phyloP scores from a whole-genome alignment of 2,888 invertebrate genomes.

The Deilephila porcellus region DNA sequence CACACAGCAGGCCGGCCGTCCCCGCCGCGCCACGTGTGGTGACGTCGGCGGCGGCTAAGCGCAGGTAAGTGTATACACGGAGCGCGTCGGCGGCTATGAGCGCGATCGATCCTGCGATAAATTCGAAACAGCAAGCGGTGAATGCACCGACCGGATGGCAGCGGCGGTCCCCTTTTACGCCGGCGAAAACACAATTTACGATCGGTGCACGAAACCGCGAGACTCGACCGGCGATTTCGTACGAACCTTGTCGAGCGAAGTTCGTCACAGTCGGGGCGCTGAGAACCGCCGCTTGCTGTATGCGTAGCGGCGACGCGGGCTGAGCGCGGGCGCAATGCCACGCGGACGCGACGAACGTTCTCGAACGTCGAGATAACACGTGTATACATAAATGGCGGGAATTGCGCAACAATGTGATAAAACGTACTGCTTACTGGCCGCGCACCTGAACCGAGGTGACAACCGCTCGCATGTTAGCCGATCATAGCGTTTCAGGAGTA shows the following conservation, averaged over 20 bases:
- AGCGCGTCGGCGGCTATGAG: constrained; percentile 59
- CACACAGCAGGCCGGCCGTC: constrained; percentile 37
- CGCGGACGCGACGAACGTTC: constrained; percentile 71
- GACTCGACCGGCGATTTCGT: constrained; percentile 46
- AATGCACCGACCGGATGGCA: constrained; percentile 69
- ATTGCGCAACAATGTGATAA: constrained; percentile 71
- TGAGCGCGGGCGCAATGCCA: constrained; percentile 61
- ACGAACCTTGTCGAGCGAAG: constrained; percentile 46
- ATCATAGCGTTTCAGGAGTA: constrained; percentile 52
- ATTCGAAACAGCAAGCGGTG: constrained; percentile 78
- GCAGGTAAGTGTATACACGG: constrained; percentile 58
- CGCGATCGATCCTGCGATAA: constrained; percentile 78
- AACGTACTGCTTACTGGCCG: constrained; percentile 38
- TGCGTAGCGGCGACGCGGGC: background rate
- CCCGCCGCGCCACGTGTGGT: constrained; percentile 70
- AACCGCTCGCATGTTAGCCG: constrained; percentile 50
- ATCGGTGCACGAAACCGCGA: constrained; percentile 54
- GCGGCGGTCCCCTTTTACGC: constrained; percentile 72
- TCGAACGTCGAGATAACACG: constrained; percentile 76
- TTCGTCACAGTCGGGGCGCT: constrained; percentile 2
- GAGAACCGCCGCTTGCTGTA: background rate
- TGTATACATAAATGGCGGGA: constrained; percentile 66
- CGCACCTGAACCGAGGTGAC: constrained; percentile 45
- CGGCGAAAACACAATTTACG: constrained; percentile 71
- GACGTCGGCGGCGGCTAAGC: constrained; percentile 65